These are phyloP conservation scores for Stegostoma tigrinum DNA, from an alignment of 2,113 vertebrate species.

Conservation along the genomic window DNA sequence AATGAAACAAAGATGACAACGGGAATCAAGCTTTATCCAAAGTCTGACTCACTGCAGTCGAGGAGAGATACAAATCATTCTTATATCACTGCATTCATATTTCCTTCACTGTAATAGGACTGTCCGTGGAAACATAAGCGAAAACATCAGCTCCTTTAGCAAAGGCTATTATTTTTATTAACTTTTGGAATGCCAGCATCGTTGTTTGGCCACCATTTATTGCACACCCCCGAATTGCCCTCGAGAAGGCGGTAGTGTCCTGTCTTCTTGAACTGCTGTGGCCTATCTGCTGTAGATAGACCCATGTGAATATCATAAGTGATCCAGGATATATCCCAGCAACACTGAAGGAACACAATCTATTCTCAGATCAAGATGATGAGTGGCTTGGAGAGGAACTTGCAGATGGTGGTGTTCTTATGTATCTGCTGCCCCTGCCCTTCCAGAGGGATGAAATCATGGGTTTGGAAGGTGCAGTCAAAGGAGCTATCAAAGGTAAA, in stretches of 20 bases:
- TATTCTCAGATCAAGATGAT: background rate
- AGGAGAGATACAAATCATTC: background rate
- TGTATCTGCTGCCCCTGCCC: too few relatives aligned
- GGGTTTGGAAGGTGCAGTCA: too few relatives aligned
- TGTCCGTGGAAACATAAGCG: too few relatives aligned
- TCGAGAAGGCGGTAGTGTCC: background rate
- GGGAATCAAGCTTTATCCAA: background rate
- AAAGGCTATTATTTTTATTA: background rate
- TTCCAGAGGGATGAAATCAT: too few relatives aligned
- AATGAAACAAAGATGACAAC: background rate
- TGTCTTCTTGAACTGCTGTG: background rate
- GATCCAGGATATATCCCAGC: background rate
- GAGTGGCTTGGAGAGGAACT: too few relatives aligned
- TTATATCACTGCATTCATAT: background rate
- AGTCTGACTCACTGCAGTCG: background rate
- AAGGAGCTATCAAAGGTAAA: too few relatives aligned
- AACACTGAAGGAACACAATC: background rate
- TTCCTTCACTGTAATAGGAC: background rate
- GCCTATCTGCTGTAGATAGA: background rate
- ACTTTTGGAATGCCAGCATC: background rate
- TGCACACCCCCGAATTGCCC: background rate
- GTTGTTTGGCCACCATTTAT: background rate
- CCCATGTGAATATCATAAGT: background rate
- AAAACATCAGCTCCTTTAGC: background rate
- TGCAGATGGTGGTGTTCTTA: background rate